These are phyloP conservation scores for Zosterops lateralis DNA, from an alignment of 2,113 vertebrate genomes.

Conservation along the genomic window DNA sequence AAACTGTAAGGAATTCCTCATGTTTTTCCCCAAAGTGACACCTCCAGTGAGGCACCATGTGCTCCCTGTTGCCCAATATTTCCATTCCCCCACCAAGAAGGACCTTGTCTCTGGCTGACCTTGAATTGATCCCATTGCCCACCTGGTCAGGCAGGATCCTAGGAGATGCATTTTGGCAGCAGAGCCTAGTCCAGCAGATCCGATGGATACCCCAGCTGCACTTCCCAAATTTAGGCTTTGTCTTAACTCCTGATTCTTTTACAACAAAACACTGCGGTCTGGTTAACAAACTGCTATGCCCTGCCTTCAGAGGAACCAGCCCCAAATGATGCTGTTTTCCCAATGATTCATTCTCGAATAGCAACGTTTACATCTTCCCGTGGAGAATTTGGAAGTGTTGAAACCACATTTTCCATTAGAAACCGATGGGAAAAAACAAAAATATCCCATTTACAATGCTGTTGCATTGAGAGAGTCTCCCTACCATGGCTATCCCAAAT, in stretches of 20 bases:
- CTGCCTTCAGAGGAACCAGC: background rate
- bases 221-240: background rate
- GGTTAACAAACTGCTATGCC: background rate
- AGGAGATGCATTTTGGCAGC: background rate
- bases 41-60: rapidly evolving
- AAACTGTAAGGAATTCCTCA: background rate
- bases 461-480: background rate
- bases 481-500: background rate
- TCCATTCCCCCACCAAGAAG: rapidly evolving
- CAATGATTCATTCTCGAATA: background rate
- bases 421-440: background rate
- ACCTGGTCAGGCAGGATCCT: background rate
- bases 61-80: background rate
- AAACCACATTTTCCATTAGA: slow-evolving; percentile 22
- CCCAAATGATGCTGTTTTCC: background rate
- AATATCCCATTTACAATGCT: background rate
- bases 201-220: background rate
- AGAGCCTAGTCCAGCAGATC: background rate
- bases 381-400: background rate
- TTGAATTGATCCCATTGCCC: background rate
- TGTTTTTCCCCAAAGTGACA: background rate
- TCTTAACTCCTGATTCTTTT: background rate
- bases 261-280: background rate
- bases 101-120: background rate
- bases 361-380: background rate